Percentiles rank a stretch among this genome's conserved stretches.
These are phyloP conservation scores for Apogon hyalosoma DNA, from an alignment of 2,797 vertebrate genomes.

Conservation along the genomic window DNA sequence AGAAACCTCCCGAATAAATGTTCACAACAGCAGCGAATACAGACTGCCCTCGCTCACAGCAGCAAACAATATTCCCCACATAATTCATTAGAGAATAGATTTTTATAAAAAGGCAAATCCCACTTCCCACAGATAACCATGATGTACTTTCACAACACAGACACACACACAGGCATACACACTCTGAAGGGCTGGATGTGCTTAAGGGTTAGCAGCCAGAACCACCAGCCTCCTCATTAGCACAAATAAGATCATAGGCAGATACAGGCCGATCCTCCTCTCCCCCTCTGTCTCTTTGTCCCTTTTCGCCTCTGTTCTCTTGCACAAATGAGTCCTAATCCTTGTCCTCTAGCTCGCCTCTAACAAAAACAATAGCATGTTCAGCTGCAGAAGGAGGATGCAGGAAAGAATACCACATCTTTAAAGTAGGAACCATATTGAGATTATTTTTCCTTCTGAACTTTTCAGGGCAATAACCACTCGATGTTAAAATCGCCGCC, in stretches of 20 bases:
- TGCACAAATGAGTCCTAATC: constrained; percentile 65
- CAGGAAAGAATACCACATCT: background rate
- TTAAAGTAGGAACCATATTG: no score
- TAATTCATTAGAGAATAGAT: constrained; percentile 29
- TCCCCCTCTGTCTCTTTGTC: constrained; percentile 37
- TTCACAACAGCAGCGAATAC: constrained; percentile 9
- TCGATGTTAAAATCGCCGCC: background rate
- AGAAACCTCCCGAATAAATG: constrained; percentile 20
- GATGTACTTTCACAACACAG: constrained; percentile 20
- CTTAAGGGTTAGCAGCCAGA: constrained; percentile 60
- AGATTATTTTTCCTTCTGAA: constrained; percentile 6
- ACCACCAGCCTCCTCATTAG: constrained; percentile 75
- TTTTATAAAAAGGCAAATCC: constrained; percentile 34
- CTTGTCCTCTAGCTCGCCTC: constrained; percentile 43
- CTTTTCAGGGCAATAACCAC: background rate
- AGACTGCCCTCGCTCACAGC: constrained; percentile 12
- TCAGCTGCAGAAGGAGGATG: constrained; percentile 11
- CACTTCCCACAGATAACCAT: constrained; percentile 37
- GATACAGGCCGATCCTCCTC: constrained; percentile 55
- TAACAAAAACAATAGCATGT: constrained; percentile 25
- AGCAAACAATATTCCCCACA: constrained; percentile 31
- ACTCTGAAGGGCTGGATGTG: constrained; percentile 43
- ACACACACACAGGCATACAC: constrained; percentile 11
- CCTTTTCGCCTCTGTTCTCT: constrained; percentile 42
- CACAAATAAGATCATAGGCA: constrained; percentile 60